Evolutionary conservation across 1,140 invertebrate genomes (phyloP), one percentile per base, ranked within the genome.

Genomic region (Potamilus streckersoni): DNA sequence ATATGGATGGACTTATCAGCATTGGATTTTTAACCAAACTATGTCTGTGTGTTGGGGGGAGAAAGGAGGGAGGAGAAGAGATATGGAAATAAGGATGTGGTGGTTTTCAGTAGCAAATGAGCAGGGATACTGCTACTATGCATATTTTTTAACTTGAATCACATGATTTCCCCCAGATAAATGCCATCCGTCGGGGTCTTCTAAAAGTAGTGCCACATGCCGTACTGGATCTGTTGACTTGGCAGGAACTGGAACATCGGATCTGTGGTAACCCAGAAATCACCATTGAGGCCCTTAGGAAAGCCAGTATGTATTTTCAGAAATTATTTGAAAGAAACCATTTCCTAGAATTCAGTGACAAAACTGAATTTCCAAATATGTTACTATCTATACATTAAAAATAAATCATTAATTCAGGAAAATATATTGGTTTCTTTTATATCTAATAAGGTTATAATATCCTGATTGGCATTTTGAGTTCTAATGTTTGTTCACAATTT

Each of bases 211-310:
- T 90, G 20, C 89, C 89, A n/a, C 81, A 89, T 69, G 87, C 88
- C 73, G 87, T 89, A 14, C 78, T 90, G 17, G 82, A 88, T 71
- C 72, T 90, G 20, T 71, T 90, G 55, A 89, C 89, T 6, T 90
- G 89, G 89, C 88, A 88, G 59, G 88, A 90, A 70, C 78, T 90
- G 27, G 89, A 90, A 76, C 83, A 83, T n/a, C 71, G 86, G 57
- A 80, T 90, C 31, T 89, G 89, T 84, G 89, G 89, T 20, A 84
- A 90, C 67, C 85, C 89, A 14, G 84, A 88, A 56, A 90, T 89
- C 27, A 76, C 88, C n/a, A 75, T 90, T 13, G 88, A 89, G 63
- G 86, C 85, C 23, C 79, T 89, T 1, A 83, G 79, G 70, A 83
- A 84, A 80, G 84, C 82, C 49, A 85, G 89, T 89, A 81, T 74